Base-by-base conservation (phyloP, 2,888 invertebrate species). In the Corbicula japonica region DNA sequence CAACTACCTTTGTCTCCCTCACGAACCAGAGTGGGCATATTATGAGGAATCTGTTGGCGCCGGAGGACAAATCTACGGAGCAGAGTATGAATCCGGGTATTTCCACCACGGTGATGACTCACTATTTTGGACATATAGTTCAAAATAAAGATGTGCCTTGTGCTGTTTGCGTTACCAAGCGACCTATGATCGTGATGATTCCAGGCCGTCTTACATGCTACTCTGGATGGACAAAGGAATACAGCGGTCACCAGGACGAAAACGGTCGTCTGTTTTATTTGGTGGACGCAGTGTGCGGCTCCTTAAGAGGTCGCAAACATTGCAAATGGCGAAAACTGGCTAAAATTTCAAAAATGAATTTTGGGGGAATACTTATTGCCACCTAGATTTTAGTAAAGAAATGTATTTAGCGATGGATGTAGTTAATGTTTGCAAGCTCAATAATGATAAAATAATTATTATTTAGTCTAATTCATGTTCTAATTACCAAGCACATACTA, bases 201-300 rank as follows among this genome's bases (percentile, higher is more conserved):
- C 68, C 68, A 6, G 58, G 68, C 15, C 28, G 60, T 10, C 12
- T 35, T 6, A 26, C 60, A 10, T 60, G 70, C 32, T 69, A 44
- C 18, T 44, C 68, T 0, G 68, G 68, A 28, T 69, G 68, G 68
- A 69, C 68, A 2, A 68, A 54, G 30, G 68, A 68, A 38, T 54
- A 68, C 28, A 68, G 26, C 35, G 58, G 58, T 21, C 32, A 65
- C 26, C 48, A n/a, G n/a, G n/a, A n/a, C n/a, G n/a, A n/a, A n/a
- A n/a, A n/a, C n/a, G n/a, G n/a, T n/a, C n/a, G n/a, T n/a, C n/a
- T n/a, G n/a, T n/a, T n/a, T n/a, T n/a, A n/a, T n/a, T n/a, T n/a
- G n/a, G n/a, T n/a, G n/a, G n/a, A n/a, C n/a, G n/a, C n/a, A n/a
- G n/a, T n/a, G n/a, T n/a, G n/a, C n/a, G n/a, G n/a, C n/a, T n/a